Evolutionary conservation across 1,140 invertebrate genomes (phyloP), one percentile per base, ranked within the genome.

Genomic region (Hylyphantes graminicola): DNA sequence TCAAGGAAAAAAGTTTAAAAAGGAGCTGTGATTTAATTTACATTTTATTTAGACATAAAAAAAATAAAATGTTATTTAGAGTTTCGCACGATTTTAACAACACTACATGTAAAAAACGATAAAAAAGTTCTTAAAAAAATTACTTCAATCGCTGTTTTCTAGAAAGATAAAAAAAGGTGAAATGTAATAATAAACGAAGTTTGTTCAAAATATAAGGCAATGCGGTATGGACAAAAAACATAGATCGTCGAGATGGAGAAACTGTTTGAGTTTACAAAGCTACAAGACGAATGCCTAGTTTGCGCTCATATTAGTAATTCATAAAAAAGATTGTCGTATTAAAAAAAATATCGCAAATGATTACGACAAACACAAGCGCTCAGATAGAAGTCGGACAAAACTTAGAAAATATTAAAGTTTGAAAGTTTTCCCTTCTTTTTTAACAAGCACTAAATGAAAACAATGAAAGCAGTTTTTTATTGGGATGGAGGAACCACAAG

Each of bases 321-420:
- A 70, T 35, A 79, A 48, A 54, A 54, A 79, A 78, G 54, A 51
- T 79, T 68, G 65, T 48, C 67, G 65, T 78, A 67, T 80, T n/a
- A n/a, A n/a, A n/a, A n/a, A n/a, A n/a, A n/a, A n/a, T n/a, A n/a
- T n/a, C n/a, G n/a, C n/a, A n/a, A n/a, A n/a, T n/a, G n/a, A n/a
- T n/a, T n/a, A n/a, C n/a, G n/a, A n/a, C 10, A 55, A 15, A 15
- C 48, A 21, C 51, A 73, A 61, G 57, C 57, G 21, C 57, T 35
- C 35, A 35, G 1, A 35, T 35, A 35, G 1, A 35, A 81, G 54
- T 73, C 79, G 55, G 65, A 79, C 77, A 55, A 73, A 67, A 70
- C 70, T 83, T 83, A 74, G 80, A 83, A 83, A 83, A 83, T 83
- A 83, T 83, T 83, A 83, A 83, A 83, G 80, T 83, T 83, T 75